Evolutionary conservation across 2,797 vertebrate species (phyloP).

Genomic region (Eidolon dupreanum): DNA sequence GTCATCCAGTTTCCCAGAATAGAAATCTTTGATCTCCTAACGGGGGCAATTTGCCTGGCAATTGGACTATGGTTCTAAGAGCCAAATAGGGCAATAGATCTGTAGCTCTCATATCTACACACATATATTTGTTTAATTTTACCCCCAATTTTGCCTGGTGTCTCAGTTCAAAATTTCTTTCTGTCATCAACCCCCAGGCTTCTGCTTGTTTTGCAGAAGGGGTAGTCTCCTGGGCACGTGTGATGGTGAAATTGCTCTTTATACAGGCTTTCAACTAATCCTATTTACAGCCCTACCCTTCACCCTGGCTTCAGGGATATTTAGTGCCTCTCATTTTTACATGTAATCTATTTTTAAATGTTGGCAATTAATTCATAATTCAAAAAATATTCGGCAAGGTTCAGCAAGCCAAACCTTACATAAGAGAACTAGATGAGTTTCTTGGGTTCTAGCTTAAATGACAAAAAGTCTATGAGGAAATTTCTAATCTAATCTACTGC

Average conservation of each 20-base stretch:
- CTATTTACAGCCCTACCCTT: background rate
- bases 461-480: background rate
- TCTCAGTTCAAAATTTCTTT: background rate
- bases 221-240: background rate
- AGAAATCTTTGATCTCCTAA: background rate
- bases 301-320: background rate
- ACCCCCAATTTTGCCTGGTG: background rate
- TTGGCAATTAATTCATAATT: constrained; percentile 39
- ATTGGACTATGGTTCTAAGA: background rate
- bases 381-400: background rate
- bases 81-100: background rate
- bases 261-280: background rate
- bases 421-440: background rate
- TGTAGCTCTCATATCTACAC: background rate
- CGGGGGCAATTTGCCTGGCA: background rate
- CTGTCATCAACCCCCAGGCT: background rate
- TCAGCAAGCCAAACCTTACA: constrained; percentile 34
- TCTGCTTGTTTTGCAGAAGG: background rate
- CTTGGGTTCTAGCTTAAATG: constrained; percentile 18
- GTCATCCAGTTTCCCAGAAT: background rate
- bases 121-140: background rate
- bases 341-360: constrained; percentile 38
- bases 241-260: background rate
- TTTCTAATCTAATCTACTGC: constrained; percentile 19
- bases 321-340: constrained; percentile 40